Percentiles rank a stretch among this genome's conserved stretches.
phyloP scores from a whole-genome alignment of 2,113 vertebrate genomes.

The Ivindomyrus marchei region DNA sequence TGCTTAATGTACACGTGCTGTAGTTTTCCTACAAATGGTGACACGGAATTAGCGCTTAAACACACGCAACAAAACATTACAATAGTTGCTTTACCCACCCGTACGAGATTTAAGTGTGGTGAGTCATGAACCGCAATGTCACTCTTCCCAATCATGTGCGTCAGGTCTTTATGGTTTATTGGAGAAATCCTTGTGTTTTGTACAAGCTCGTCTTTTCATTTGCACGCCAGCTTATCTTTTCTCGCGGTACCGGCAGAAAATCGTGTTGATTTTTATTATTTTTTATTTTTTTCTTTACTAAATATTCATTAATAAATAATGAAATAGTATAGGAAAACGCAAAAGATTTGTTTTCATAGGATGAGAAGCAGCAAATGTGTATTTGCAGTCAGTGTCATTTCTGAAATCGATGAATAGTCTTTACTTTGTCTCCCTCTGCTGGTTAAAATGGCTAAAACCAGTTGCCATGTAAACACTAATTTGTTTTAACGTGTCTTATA shows the following conservation, averaged over 20 bases:
- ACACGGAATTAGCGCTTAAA: background rate
- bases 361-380: background rate
- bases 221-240: background rate
- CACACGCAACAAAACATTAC: background rate
- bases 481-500: background rate
- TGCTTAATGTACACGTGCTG: background rate
- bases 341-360: background rate
- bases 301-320: background rate
- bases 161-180: background rate
- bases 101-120: background rate
- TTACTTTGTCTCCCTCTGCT: slow-evolving; percentile 16
- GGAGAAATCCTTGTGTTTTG: background rate
- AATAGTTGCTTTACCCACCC: background rate
- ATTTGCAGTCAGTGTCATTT: background rate
- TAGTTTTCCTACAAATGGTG: background rate
- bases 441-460: background rate
- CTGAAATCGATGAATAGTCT: background rate
- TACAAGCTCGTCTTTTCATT: background rate
- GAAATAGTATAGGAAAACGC: background rate
- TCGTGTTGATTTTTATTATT: background rate
- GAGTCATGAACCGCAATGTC: background rate
- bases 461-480: background rate
- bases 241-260: background rate
- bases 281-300: background rate
- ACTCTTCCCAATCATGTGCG: background rate